phyloP scores from a whole-genome alignment of 2,797 vertebrate species.

The Megalops cyprinoides region DNA sequence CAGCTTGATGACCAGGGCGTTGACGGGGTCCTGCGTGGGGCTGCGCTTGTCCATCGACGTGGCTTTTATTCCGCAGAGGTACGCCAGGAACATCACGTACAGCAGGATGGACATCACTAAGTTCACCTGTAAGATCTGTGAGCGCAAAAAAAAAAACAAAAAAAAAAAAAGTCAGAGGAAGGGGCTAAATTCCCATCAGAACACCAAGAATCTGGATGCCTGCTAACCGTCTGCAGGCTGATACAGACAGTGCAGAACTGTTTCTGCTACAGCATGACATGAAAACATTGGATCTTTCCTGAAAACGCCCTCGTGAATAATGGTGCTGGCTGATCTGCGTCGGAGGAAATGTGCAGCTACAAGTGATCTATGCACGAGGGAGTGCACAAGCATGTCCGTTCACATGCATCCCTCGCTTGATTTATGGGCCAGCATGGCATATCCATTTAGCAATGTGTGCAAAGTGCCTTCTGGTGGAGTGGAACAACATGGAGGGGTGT shows the following conservation, averaged over 20 bases:
- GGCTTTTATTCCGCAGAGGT: conserved; percentile 96
- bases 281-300: background rate
- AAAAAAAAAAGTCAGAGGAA: background rate
- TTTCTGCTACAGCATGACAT: no score
- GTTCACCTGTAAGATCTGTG: conserved; percentile 99
- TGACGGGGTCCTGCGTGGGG: conserved; percentile 88
- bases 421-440: background rate
- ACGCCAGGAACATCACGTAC: conserved; percentile 96
- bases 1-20: conserved; percentile 93
- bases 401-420: background rate
- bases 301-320: background rate
- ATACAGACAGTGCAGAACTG: no score
- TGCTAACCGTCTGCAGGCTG: no score
- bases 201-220: background rate
- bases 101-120: conserved; percentile 99
- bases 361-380: no score
- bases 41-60: conserved; percentile 88
- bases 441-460: no score
- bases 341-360: background rate
- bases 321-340: background rate
- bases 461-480: background rate
- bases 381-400: background rate
- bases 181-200: background rate
- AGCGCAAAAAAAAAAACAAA: conserved; percentile 61
- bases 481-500: background rate